phyloP scores from a whole-genome alignment of 2,797 vertebrate genomes.

The Atherinosoma microstoma region DNA sequence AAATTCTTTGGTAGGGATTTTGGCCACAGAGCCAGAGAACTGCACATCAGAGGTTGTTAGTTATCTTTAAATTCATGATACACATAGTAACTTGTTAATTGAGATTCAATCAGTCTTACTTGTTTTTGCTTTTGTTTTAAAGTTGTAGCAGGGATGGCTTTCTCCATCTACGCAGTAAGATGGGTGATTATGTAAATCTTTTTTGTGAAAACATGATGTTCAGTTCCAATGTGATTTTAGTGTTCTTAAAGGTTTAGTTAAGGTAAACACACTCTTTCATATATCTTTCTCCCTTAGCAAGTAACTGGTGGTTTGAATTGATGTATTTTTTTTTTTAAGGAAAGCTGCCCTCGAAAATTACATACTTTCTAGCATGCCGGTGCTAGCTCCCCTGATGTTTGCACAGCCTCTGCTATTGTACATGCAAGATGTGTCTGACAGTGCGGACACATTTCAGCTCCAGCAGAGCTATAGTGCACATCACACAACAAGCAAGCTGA shows the following conservation, averaged over 20 bases:
- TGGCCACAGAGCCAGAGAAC: conserved; percentile 40
- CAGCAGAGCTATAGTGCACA: conserved; percentile 28
- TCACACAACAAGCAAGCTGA: conserved; percentile 37
- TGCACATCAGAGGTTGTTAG: conserved; percentile 26
- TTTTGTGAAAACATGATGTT: neutral
- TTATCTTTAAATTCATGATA: conserved; percentile 20
- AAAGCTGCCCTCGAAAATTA: conserved; percentile 11
- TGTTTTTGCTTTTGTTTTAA: neutral
- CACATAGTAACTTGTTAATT: conserved; percentile 42
- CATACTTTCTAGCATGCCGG: neutral
- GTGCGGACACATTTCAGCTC: conserved; percentile 35
- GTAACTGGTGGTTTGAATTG: conserved; percentile 7
- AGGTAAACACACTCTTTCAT: neutral
- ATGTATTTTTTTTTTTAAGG: conserved; percentile 2
- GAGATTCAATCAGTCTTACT: neutral
- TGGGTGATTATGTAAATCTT: neutral
- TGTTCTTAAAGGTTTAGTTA: conserved; percentile 2
- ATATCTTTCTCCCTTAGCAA: neutral
- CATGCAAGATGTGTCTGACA: conserved; percentile 38
- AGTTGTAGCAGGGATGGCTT: neutral
- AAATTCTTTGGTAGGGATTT: conserved; percentile 1
- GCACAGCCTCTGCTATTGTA: conserved; percentile 13
- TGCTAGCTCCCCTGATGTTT: conserved; percentile 25
- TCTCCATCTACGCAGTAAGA: neutral
- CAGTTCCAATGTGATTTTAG: neutral